Percentiles rank a stretch among this genome's conserved stretches.
phyloP scores from a whole-genome alignment of 2,797 vertebrate species.

The Momotus momota region DNA sequence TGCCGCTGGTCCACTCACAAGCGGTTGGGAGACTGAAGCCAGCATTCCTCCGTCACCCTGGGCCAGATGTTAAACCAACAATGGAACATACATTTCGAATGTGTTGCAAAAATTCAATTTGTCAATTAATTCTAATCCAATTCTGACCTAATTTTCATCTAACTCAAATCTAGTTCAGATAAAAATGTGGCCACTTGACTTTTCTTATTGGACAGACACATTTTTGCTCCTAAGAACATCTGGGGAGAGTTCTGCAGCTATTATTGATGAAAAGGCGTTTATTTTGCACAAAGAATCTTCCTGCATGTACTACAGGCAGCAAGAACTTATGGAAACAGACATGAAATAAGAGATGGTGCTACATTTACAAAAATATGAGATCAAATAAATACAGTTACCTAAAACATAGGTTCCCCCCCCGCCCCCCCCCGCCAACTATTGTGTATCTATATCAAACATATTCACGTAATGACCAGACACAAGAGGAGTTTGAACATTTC shows the following conservation, averaged over 20 bases:
- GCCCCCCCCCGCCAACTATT: no score
- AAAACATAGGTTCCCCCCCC: neutral
- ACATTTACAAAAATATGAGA: neutral
- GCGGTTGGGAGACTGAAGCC: neutral
- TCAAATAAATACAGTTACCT: neutral
- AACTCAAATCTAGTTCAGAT: neutral
- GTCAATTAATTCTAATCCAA: neutral
- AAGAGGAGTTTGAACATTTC: neutral
- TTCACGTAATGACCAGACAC: neutral
- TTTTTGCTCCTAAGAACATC: neutral
- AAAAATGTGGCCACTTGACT: neutral
- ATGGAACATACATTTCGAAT: rapidly evolving
- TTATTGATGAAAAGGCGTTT: neutral
- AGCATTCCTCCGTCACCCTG: neutral
- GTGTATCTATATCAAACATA: neutral
- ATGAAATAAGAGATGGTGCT: neutral
- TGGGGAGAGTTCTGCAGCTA: neutral
- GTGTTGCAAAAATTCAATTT: neutral
- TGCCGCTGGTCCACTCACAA: neutral
- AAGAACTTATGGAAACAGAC: neutral
- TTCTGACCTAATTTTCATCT: neutral
- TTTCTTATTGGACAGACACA: neutral
- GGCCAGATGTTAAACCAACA: neutral
- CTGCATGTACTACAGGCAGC: neutral
- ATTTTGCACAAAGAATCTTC: neutral